Percentiles rank a stretch among this genome's conserved stretches.
phyloP scores from a whole-genome alignment of 2,797 vertebrate species.

The Coilia nasus region DNA sequence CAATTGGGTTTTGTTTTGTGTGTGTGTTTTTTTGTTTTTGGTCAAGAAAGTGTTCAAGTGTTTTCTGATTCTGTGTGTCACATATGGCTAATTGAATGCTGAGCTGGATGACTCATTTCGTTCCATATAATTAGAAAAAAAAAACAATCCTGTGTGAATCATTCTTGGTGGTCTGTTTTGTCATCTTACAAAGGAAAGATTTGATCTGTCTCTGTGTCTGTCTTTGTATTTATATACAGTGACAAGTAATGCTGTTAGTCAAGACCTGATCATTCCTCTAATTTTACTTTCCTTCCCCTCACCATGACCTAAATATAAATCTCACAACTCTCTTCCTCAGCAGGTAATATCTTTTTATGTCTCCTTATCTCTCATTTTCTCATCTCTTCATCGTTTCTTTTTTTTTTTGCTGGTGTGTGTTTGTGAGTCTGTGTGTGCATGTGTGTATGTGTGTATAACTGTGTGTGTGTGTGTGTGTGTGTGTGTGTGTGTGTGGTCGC shows the following conservation, averaged over 20 bases:
- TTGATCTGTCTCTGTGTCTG: neutral
- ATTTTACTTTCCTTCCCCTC: slow-evolving; percentile 1
- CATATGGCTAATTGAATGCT: neutral
- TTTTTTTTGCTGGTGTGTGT: neutral
- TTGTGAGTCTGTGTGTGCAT: neutral
- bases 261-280: neutral
- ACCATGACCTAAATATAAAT: neutral
- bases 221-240: neutral
- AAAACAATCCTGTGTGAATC: neutral
- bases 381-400: neutral
- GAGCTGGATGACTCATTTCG: neutral
- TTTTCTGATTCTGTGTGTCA: too few relatives aligned
- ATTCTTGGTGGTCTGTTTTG: neutral
- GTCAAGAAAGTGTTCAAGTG: too few relatives aligned
- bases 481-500: too few relatives aligned
- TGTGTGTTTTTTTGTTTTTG: too few relatives aligned
- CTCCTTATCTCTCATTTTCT: neutral
- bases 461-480: slow-evolving; percentile 4
- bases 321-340: neutral
- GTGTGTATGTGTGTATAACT: slow-evolving; percentile 30
- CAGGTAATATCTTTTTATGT: neutral
- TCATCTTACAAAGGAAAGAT: neutral
- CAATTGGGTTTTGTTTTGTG: too few relatives aligned
- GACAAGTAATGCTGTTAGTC: neutral
- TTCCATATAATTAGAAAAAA: neutral